A percentile compares a stretch with the other conserved stretches of the same genome.
phyloP scores from a whole-genome alignment of 2,113 vertebrate species.

The Xiphophorus maculatus region DNA sequence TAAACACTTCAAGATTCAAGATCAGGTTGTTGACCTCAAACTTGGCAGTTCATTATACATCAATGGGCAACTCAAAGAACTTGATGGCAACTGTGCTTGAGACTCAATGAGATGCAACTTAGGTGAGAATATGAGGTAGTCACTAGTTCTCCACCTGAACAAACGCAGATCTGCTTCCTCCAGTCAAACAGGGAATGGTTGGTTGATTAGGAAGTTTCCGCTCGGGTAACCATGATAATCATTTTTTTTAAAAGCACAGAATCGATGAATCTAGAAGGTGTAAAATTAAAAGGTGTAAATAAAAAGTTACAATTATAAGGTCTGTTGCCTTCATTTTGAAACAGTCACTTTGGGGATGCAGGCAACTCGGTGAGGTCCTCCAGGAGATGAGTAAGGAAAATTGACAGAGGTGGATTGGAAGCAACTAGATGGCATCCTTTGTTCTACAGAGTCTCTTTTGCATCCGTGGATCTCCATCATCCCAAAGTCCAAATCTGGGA shows the following conservation, averaged over 20 bases:
- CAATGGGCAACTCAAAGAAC: slow-evolving; percentile 42
- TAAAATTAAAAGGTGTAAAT: slow-evolving; percentile 71
- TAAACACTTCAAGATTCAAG: slow-evolving; percentile 24
- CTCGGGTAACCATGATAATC: slow-evolving; percentile 66
- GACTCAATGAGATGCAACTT: slow-evolving; percentile 70
- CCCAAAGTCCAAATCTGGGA: slow-evolving; percentile 71
- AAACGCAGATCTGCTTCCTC: slow-evolving; percentile 73
- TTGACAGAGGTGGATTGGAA: slow-evolving; percentile 31
- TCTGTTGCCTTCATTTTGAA: slow-evolving; percentile 64
- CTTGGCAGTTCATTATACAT: slow-evolving; percentile 43
- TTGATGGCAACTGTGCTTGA: slow-evolving; percentile 37
- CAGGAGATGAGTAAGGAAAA: slow-evolving; percentile 61
- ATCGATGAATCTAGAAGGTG: slow-evolving; percentile 68
- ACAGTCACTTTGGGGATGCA: slow-evolving; percentile 76
- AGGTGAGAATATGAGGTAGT: slow-evolving; percentile 77
- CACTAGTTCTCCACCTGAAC: slow-evolving; percentile 72
- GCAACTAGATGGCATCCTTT: slow-evolving; percentile 48
- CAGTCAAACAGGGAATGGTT: slow-evolving; percentile 71
- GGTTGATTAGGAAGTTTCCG: slow-evolving; percentile 61
- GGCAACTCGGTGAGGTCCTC: slow-evolving; percentile 62
- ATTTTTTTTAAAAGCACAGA: slow-evolving; percentile 67
- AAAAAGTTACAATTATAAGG: slow-evolving; percentile 71
- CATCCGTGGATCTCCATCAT: slow-evolving; percentile 58
- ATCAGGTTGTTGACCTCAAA: slow-evolving; percentile 36
- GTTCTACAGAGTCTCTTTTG: slow-evolving; percentile 53